Evolutionary conservation across 2,888 invertebrate genomes (phyloP), one percentile per base, ranked within the genome.

Genomic region (Phasia obesa): DNA sequence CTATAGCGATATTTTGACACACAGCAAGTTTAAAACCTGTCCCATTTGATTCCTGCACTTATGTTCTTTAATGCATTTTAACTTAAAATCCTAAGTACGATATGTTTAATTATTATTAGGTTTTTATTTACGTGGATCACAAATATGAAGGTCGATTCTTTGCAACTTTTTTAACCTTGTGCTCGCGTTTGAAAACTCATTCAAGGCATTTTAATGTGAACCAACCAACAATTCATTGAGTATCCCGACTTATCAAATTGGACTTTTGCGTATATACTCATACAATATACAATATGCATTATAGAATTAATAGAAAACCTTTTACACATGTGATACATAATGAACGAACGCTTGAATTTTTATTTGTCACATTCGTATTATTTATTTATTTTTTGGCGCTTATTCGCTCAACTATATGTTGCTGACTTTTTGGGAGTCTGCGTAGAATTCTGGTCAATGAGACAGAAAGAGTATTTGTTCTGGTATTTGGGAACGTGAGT

Each of bases 81-180:
- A n/a, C 6, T 3, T 21, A 64, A 21, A 25, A 21, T 21, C 19
- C 7, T 31, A 31, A 49, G 64, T 31, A 25, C 4, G 21, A 15
- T 64, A n/a, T n/a, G n/a, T n/a, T n/a, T 44, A 60, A 77, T 64
- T 53, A 57, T 44, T 11, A 35, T 44, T 11, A 31, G 7, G 71
- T 62, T 44, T 65, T 25, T 38, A 49, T 57, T 31, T 70, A 55
- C 64, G 17, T 57, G 17, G 42, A 23, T 69, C 38, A 49, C 38
- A 53, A 55, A 31, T 21, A 65, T 69, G 69, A 77, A 82, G 69
- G 78, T 82, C 73, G 42, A 17, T 19, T 71, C 38, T 57, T 27
- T 53, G 65, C 65, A 79, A 65, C 70, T 60, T 83, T 64, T 76
- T 75, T 78, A 75, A 75, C 78, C 78, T 83, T 83, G 78, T 67